Conservation (phyloP, 2,113 vertebrate genomes). For the Tetrax tetrax region DNA sequence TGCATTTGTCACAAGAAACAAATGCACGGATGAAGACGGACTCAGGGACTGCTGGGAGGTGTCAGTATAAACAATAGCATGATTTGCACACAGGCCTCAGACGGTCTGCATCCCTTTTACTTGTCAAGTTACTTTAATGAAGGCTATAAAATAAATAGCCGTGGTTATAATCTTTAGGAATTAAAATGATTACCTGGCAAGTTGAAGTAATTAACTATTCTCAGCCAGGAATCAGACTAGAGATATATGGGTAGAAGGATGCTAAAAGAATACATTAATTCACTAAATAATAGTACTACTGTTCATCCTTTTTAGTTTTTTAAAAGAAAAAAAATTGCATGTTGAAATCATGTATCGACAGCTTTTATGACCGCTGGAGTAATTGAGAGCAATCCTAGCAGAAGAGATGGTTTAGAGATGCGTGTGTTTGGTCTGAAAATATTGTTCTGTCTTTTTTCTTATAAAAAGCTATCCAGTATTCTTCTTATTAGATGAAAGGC, state of each 20-base stretch:
- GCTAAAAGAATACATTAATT: conserved; percentile 45
- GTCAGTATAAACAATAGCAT: conserved; percentile 52
- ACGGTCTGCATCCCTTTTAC: conserved; percentile 38
- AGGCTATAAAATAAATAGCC: conserved; percentile 62
- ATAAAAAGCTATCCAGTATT: neutral
- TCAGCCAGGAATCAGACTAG: conserved; percentile 39
- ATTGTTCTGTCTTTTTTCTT: neutral
- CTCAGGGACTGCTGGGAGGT: conserved; percentile 48
- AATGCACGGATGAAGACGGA: conserved; percentile 31
- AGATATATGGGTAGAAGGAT: conserved; percentile 30
- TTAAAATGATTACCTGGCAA: conserved; percentile 66
- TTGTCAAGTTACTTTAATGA: conserved; percentile 65
- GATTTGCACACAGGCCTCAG: conserved; percentile 30
- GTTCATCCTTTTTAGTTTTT: neutral
- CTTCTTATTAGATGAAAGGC: neutral
- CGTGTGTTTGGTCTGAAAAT: neutral
- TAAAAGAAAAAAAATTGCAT: neutral
- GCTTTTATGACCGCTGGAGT: neutral
- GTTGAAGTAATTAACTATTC: conserved; percentile 61
- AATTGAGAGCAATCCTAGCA: neutral
- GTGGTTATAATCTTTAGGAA: conserved; percentile 50
- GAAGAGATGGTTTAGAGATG: neutral
- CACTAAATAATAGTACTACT: neutral
- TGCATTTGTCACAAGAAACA: conserved; percentile 53
- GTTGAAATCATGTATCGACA: neutral